Base-by-base conservation (phyloP, 2,888 invertebrate genomes). In the Chelonus formosanus region DNA sequence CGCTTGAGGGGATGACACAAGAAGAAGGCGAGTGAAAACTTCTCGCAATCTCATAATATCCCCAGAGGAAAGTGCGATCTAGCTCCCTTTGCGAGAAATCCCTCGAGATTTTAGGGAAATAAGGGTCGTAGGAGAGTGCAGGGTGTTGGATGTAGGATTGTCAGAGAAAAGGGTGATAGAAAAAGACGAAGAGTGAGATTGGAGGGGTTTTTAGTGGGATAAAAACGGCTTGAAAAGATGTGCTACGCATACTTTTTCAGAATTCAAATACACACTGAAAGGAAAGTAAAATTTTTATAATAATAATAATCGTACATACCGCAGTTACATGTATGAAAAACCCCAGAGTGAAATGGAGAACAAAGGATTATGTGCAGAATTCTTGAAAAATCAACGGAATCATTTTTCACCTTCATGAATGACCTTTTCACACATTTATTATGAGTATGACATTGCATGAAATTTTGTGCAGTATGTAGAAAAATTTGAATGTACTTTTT, bases 11-110 rank as follows among this genome's bases (percentile, higher is more conserved):
- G 54, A 64, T 44, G 47, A 35, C 7, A n/a, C 52, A 31, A 45
- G 52, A 32, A 34, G 43, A 48, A 48, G 47, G 40, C 56, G 69
- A 72, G 72, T 68, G 72, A 72, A 72, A 71, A 71, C 69, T 73
- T 71, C 72, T 71, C 70, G 78, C 77, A 80, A 80, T 80, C 79
- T 78, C 78, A 75, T 80, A 78, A 80, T 80, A 79, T 76, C 77
- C 76, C 75, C 62, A 71, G 68, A 66, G 76, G 75, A 75, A 75
- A 74, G 75, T 74, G 74, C 78, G 75, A 73, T 74, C 74, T 71
- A 66, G 31, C 48, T 52, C 68, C 69, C 71, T 55, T 55, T 43
- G 10, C 55, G 61, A 75, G 73, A 76, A 75, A 79, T 79, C 80
- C 78, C 78, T 65, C 65, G 78, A 75, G 80, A 76, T 78, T 75